Percentiles rank a stretch among this genome's conserved stretches.
phyloP scores from a whole-genome alignment of 2,797 vertebrate species.

The Poeciliopsis turneri region DNA sequence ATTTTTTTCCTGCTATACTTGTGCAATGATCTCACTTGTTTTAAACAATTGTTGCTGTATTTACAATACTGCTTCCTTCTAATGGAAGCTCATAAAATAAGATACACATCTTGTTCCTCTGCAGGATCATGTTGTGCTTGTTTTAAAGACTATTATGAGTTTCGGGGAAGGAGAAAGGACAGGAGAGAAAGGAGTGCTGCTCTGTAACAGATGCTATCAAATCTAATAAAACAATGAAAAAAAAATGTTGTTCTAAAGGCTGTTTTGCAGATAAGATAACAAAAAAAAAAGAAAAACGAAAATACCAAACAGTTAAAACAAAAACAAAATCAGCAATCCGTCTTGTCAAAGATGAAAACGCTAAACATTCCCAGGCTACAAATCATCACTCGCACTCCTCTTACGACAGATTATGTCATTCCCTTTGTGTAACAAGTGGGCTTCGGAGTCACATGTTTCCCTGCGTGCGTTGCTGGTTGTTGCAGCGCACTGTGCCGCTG shows the following conservation, averaged over 20 bases:
- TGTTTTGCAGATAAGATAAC: background rate
- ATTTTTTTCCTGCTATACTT: background rate
- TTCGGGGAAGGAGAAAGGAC: slow-evolving; percentile 25
- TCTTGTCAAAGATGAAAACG: background rate
- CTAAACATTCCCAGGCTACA: background rate
- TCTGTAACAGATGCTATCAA: slow-evolving; percentile 23
- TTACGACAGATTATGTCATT: slow-evolving; percentile 2
- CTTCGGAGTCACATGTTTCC: slow-evolving; percentile 19
- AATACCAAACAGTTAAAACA: slow-evolving; percentile 5
- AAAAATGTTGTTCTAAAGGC: slow-evolving; percentile 10
- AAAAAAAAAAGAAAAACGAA: background rate
- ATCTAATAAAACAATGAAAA: slow-evolving; percentile 22
- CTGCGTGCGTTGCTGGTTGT: slow-evolving; percentile 13
- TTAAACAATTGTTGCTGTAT: slow-evolving; percentile 12
- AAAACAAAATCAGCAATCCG: background rate
- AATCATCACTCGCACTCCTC: background rate
- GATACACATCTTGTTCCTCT: slow-evolving; percentile 27
- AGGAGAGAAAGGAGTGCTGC: slow-evolving; percentile 26
- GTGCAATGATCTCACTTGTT: slow-evolving; percentile 1
- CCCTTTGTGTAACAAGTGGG: slow-evolving; percentile 13
- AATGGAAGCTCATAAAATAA: slow-evolving; percentile 12
- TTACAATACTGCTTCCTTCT: slow-evolving; percentile 22
- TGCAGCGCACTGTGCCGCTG: background rate
- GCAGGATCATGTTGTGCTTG: slow-evolving; percentile 32
- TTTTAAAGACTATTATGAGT: slow-evolving; percentile 36